phyloP scores from a whole-genome alignment of 2,113 vertebrate genomes.

The Pteropus alecto region DNA sequence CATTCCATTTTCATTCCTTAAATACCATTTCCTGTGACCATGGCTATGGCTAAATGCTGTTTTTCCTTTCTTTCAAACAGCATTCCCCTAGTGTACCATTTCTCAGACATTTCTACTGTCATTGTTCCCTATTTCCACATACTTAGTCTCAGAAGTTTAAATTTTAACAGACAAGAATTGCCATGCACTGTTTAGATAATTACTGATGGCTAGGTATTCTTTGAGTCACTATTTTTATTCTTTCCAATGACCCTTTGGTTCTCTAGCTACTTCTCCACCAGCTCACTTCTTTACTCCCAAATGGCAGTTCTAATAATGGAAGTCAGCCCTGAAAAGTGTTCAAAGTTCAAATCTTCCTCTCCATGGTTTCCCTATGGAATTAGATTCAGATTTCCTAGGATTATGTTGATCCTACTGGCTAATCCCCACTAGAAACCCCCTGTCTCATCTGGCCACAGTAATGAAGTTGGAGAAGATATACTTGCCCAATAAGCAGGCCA shows the following conservation, averaged over 20 bases:
- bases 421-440: not conserved
- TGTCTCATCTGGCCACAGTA: not conserved
- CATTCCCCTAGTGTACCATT: not conserved
- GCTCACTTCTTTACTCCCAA: not conserved
- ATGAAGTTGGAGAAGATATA: not conserved
- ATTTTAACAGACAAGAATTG: not conserved
- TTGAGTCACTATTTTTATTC: not conserved
- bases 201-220: not conserved
- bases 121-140: not conserved
- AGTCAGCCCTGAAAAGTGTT: not conserved
- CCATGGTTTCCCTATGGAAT: not conserved
- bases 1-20: not conserved
- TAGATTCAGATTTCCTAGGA: not conserved
- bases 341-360: not conserved
- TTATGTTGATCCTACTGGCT: not conserved
- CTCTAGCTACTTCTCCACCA: not conserved
- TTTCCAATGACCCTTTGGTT: not conserved
- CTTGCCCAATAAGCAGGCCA: not conserved
- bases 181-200: not conserved
- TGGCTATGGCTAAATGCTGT: not conserved
- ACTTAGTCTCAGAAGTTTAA: not conserved
- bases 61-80: not conserved
- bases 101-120: not conserved
- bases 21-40: not conserved
- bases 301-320: not conserved